Conservation (phyloP, 1,140 invertebrate species). For the Drosophila ficusphila region DNA sequence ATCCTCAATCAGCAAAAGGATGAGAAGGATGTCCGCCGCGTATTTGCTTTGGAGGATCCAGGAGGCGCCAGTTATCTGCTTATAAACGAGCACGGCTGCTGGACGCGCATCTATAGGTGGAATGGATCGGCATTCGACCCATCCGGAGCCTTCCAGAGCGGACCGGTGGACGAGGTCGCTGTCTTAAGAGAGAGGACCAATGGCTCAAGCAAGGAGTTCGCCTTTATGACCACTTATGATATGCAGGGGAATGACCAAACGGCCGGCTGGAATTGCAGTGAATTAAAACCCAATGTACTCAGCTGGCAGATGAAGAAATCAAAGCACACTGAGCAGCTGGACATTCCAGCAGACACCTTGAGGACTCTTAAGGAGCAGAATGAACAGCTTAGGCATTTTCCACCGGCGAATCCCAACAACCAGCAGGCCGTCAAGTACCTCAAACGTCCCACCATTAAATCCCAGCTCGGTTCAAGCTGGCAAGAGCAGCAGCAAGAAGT, state of each 20-base stretch:
- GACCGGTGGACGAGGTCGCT: slow-evolving; percentile 58
- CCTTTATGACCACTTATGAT: slow-evolving; percentile 70
- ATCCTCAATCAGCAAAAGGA: slow-evolving; percentile 12
- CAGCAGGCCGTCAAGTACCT: slow-evolving; percentile 57
- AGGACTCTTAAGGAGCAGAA: slow-evolving; percentile 35
- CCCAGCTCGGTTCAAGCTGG: slow-evolving; percentile 31
- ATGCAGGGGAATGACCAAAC: slow-evolving; percentile 40
- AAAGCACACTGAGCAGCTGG: slow-evolving; percentile 9
- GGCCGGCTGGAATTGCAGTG: slow-evolving; percentile 49
- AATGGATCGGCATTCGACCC: slow-evolving; percentile 40
- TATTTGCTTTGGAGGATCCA: slow-evolving; percentile 39
- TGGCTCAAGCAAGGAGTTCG: slow-evolving; percentile 20
- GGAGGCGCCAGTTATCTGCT: slow-evolving; percentile 41
- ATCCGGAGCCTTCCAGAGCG: slow-evolving; percentile 48
- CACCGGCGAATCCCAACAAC: slow-evolving; percentile 29
- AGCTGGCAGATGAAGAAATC: slow-evolving; percentile 41
- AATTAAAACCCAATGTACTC: slow-evolving; percentile 15
- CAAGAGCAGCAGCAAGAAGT: slow-evolving; percentile 6
- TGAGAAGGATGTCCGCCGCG: slow-evolving; percentile 49
- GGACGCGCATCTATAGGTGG: slow-evolving; percentile 58
- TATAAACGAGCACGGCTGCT: slow-evolving; percentile 62
- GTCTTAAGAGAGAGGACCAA: slow-evolving; percentile 34
- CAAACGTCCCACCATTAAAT: slow-evolving; percentile 32
- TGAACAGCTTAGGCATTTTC: slow-evolving; percentile 6
- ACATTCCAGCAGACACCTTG: slow-evolving; percentile 17